A percentile compares a stretch with the other conserved stretches of the same genome.
phyloP scores from a whole-genome alignment of 2,888 invertebrate species.

The Melanostoma mellinum region DNA sequence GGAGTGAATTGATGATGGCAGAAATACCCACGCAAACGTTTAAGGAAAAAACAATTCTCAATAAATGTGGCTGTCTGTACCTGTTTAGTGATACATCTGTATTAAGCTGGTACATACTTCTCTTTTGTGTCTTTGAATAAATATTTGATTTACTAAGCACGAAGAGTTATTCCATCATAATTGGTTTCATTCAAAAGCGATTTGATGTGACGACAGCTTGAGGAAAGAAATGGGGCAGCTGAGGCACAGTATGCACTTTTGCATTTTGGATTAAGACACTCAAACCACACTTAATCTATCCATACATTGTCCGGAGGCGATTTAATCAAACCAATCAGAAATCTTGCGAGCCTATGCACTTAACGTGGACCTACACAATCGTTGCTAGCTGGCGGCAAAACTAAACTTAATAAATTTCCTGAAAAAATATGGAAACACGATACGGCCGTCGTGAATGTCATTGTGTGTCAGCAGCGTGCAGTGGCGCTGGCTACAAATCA shows the following conservation, averaged over 20 bases:
- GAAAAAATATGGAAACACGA: conserved; percentile 38
- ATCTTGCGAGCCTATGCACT: not conserved
- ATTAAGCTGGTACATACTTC: no score
- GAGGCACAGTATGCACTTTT: no score
- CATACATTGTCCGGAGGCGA: conserved; percentile 32
- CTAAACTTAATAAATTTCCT: conserved; percentile 37
- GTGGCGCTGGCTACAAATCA: conserved; percentile 38
- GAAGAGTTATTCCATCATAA: no score
- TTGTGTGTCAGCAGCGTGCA: conserved; percentile 37
- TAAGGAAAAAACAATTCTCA: conserved; percentile 21
- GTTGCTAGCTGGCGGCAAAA: not conserved
- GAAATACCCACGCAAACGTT: conserved; percentile 61
- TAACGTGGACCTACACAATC: not conserved
- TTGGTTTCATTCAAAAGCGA: no score
- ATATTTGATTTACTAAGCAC: no score
- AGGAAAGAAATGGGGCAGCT: no score
- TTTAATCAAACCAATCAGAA: conserved; percentile 55
- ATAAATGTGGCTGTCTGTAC: no score
- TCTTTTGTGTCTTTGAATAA: no score
- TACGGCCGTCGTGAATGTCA: conserved; percentile 28
- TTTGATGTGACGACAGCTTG: no score
- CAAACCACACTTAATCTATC: conserved; percentile 45
- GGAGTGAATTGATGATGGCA: conserved; percentile 24
- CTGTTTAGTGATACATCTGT: no score
- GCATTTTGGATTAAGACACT: conserved; percentile 39